phyloP scores from a whole-genome alignment of 2,113 vertebrate species.

The Ivindomyrus marchei region DNA sequence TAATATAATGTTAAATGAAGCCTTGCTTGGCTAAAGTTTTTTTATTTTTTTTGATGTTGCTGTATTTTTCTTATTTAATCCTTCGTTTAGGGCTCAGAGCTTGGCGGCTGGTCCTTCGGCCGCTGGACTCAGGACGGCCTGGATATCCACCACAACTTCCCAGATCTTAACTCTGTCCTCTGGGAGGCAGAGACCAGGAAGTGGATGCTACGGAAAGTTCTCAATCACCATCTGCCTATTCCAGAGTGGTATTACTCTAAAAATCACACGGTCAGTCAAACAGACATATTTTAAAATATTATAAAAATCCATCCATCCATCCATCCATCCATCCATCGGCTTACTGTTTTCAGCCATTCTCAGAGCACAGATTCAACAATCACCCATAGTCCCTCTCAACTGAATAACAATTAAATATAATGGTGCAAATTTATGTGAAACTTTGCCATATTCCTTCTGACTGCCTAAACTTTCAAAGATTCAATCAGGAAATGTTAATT shows the following conservation, averaged over 20 bases:
- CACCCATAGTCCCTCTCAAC: not conserved
- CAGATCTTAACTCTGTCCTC: constrained; percentile 83
- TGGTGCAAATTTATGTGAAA: not conserved
- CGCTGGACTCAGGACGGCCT: constrained; percentile 88
- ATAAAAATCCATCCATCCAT: not conserved
- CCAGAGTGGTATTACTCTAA: constrained; percentile 83
- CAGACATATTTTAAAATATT: not conserved
- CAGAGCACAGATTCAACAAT: not conserved
- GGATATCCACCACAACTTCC: constrained; percentile 96
- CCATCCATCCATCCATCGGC: not conserved
- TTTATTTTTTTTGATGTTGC: not conserved
- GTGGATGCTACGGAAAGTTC: constrained; percentile 66
- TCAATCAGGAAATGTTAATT: not conserved
- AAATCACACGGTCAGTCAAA: constrained; percentile 79
- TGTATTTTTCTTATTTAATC: not conserved
- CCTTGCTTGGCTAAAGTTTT: not conserved
- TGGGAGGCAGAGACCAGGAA: constrained; percentile 84
- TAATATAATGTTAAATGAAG: not conserved
- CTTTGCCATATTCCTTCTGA: not conserved
- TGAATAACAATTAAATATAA: not conserved
- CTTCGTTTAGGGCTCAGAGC: constrained; percentile 80
- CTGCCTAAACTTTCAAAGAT: not conserved
- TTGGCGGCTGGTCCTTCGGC: constrained; percentile 92
- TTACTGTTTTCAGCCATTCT: not conserved
- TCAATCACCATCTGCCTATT: constrained; percentile 79